Conservation (phyloP, 2,888 invertebrate species). For the Caenorhabditis japonica region DNA sequence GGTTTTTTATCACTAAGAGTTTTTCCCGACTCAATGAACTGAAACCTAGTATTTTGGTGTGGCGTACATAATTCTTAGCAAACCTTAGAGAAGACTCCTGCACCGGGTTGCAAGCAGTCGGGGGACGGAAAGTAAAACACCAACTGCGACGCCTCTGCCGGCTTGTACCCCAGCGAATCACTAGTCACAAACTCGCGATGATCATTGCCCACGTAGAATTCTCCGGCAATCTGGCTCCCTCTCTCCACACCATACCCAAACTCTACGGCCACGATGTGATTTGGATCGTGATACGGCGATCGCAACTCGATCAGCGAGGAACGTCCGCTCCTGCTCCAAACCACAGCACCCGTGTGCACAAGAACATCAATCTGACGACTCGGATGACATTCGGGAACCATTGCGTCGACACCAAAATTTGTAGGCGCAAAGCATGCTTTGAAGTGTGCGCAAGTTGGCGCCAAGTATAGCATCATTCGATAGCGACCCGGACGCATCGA, state of each 20-base stretch:
- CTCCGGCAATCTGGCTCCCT: neutral
- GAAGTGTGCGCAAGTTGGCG: constrained; percentile 6
- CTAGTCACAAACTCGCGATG: constrained; percentile 26
- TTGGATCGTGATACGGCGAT: neutral
- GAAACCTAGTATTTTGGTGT: too few species aligned
- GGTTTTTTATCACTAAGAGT: neutral
- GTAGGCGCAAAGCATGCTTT: constrained; percentile 10
- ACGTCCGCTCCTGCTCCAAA: constrained; percentile 21
- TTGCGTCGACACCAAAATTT: neutral
- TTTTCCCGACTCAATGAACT: constrained; percentile 13
- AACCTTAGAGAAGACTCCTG: constrained; percentile 25
- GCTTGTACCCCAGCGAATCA: constrained; percentile 2
- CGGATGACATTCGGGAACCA: neutral
- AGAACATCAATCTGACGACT: constrained; percentile 13
- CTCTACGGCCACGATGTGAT: constrained; percentile 2
- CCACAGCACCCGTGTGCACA: constrained; percentile 10
- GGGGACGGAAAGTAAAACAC: constrained; percentile 12
- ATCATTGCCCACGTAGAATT: constrained; percentile 31
- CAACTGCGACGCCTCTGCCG: neutral
- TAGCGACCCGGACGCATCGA: neutral
- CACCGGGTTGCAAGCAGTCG: neutral
- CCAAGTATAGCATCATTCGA: constrained; percentile 6
- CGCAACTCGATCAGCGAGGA: constrained; percentile 19
- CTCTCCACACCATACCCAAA: constrained; percentile 20
- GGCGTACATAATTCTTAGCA: too few species aligned